phyloP scores from a whole-genome alignment of 2,113 vertebrate species.

The Chaetura pelagica region DNA sequence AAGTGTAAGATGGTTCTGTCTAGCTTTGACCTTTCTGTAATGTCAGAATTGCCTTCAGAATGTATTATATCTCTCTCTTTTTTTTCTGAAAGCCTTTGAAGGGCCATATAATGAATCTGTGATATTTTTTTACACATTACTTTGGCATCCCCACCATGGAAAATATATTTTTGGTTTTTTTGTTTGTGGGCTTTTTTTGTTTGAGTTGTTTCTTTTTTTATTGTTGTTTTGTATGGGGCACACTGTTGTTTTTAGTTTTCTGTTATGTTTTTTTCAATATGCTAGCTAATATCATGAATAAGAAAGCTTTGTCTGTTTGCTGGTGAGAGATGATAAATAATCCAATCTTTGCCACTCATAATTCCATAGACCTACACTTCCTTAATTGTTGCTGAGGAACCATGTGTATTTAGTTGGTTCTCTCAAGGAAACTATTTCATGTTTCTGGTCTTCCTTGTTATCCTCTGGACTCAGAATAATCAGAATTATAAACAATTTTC shows the following conservation, averaged over 20 bases:
- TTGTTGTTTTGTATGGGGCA: background rate
- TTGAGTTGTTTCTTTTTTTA: background rate
- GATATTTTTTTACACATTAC: background rate
- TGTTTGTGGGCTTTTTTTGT: too few species aligned
- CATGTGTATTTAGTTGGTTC: background rate
- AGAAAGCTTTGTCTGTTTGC: background rate
- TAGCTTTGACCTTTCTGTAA: background rate
- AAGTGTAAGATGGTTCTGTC: background rate
- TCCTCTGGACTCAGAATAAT: background rate
- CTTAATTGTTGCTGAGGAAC: background rate
- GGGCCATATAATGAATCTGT: rapidly evolving
- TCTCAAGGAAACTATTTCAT: background rate
- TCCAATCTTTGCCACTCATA: background rate
- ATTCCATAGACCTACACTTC: background rate
- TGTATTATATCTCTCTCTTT: background rate
- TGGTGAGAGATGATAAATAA: background rate
- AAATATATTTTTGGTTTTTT: background rate
- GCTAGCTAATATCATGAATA: background rate
- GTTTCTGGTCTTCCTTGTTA: background rate
- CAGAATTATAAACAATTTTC: background rate
- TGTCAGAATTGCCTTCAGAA: background rate
- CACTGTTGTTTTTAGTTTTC: background rate
- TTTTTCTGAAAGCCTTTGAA: background rate
- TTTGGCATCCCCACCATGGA: background rate
- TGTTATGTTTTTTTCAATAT: background rate